A percentile compares a stretch with the other conserved stretches of the same genome.
These are phyloP conservation scores for Semnopithecus entellus DNA, from an alignment of 2,113 vertebrate genomes.

Conservation along the genomic window DNA sequence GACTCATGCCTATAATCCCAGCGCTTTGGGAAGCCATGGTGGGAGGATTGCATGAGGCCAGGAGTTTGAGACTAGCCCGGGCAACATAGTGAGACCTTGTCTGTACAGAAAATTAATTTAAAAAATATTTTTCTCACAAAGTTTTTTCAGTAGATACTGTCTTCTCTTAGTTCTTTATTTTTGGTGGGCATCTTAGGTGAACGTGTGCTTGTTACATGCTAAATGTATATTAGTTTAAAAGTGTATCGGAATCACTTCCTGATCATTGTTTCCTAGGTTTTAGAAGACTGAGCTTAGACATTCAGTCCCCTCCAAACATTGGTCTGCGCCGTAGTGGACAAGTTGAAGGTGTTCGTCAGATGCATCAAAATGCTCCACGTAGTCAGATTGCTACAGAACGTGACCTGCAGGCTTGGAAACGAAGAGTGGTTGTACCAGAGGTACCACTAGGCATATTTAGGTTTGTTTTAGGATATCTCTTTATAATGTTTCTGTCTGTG, in stretches of 20 bases:
- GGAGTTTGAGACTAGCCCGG: too few relatives aligned
- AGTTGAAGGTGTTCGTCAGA: constrained; percentile 96
- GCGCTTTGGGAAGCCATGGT: too few relatives aligned
- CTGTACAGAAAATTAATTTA: too few relatives aligned
- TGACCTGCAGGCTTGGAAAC: constrained; percentile 95
- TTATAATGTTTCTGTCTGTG: neutral
- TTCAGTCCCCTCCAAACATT: constrained; percentile 95
- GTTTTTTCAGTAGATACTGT: neutral
- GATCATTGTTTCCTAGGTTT: constrained; percentile 85
- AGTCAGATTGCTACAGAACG: constrained; percentile 97
- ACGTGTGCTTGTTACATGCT: neutral
- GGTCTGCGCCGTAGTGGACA: constrained; percentile 95
- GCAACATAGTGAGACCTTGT: too few relatives aligned
- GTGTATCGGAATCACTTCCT: constrained; percentile 8
- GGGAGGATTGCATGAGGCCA: too few relatives aligned
- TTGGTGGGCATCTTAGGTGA: neutral
- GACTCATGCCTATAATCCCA: too few relatives aligned
- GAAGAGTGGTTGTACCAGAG: constrained; percentile 95
- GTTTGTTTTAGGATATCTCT: constrained; percentile 81
- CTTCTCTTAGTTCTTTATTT: neutral
- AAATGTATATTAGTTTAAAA: neutral
- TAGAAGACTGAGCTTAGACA: constrained; percentile 90
- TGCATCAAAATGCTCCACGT: constrained; percentile 96
- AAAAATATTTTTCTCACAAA: neutral
- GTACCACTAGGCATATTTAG: constrained; percentile 87